Percentiles rank a stretch among this genome's conserved stretches.
These are phyloP conservation scores for Spilosoma lubricipeda DNA, from an alignment of 2,888 invertebrate species.

Conservation along the genomic window DNA sequence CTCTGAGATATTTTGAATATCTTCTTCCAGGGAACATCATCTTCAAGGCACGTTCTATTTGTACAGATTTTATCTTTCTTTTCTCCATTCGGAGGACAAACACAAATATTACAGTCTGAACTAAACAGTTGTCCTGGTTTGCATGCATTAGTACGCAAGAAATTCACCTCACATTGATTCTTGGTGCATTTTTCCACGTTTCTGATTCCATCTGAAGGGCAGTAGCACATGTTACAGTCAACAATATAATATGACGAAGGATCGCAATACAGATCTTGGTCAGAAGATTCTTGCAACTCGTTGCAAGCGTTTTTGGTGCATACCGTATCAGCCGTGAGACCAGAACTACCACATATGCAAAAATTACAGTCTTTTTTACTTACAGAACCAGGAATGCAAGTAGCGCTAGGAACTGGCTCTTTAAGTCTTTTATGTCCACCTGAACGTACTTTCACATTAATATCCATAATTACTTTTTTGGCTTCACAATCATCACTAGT, in stretches of 20 bases:
- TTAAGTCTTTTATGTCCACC: neutral
- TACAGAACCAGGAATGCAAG: slow-evolving; percentile 72
- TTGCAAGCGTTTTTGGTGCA: slow-evolving; percentile 74
- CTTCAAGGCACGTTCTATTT: slow-evolving; percentile 64
- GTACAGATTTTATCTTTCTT: slow-evolving; percentile 72
- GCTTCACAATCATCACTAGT: slow-evolving; percentile 76
- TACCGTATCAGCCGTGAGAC: slow-evolving; percentile 59
- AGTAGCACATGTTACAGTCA: slow-evolving; percentile 79
- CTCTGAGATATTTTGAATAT: slow-evolving; percentile 67
- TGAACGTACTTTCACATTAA: neutral
- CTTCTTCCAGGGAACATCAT: slow-evolving; percentile 64
- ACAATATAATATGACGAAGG: slow-evolving; percentile 75
- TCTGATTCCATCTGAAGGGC: slow-evolving; percentile 73
- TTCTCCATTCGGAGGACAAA: slow-evolving; percentile 76
- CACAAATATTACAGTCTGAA: slow-evolving; percentile 78
- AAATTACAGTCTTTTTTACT: slow-evolving; percentile 75
- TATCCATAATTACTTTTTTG: slow-evolving; percentile 60
- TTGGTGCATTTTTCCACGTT: slow-evolving; percentile 79
- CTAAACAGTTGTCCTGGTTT: slow-evolving; percentile 73
- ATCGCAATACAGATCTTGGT: slow-evolving; percentile 66
- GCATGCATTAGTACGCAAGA: slow-evolving; percentile 68
- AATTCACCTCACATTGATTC: slow-evolving; percentile 72
- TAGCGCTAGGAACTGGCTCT: slow-evolving; percentile 36
- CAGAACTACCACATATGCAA: slow-evolving; percentile 77
- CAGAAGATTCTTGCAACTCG: slow-evolving; percentile 19